Evolutionary conservation across 1,140 invertebrate genomes (phyloP).

Genomic region (Drosophila athabasca): DNA sequence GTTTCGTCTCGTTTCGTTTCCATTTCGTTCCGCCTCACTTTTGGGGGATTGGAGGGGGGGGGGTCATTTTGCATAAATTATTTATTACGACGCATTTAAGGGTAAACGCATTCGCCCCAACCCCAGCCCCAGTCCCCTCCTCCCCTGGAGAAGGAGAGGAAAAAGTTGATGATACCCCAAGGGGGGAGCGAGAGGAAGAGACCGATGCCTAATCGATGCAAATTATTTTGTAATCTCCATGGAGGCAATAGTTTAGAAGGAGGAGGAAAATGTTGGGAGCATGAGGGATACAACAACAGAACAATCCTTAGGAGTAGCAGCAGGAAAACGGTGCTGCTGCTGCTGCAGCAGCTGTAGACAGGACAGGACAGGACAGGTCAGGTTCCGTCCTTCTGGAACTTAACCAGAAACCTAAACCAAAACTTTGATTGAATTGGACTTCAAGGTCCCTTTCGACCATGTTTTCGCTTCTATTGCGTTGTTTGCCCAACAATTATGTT

Average conservation of each 20-base stretch:
- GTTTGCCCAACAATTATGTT: slow-evolving; percentile 45
- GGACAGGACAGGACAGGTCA: no score
- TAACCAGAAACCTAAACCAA: neutral
- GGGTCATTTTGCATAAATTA: slow-evolving; percentile 50
- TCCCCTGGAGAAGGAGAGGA: slow-evolving; percentile 6
- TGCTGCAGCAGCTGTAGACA: no score
- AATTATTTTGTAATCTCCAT: slow-evolving; percentile 39
- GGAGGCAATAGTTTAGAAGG: slow-evolving; percentile 8
- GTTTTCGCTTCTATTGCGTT: slow-evolving; percentile 41
- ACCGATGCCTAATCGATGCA: slow-evolving; percentile 51
- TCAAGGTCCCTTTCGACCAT: slow-evolving; percentile 25
- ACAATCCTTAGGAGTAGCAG: no score
- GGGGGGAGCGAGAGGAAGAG: neutral
- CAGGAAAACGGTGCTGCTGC: no score
- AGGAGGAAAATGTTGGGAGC: slow-evolving; percentile 1
- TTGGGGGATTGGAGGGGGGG: slow-evolving; percentile 14
- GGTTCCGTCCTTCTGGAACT: slow-evolving; percentile 18
- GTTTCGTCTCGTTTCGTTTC: slow-evolving; percentile 36
- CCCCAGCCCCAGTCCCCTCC: neutral
- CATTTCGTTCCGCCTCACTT: slow-evolving; percentile 34
- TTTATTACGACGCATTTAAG: slow-evolving; percentile 75
- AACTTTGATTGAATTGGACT: slow-evolving; percentile 48
- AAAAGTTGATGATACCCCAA: slow-evolving; percentile 1
- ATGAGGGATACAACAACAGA: neutral
- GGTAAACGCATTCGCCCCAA: slow-evolving; percentile 44